Percentiles rank a stretch among this genome's conserved stretches.
Conservation (phyloP, 2,797 vertebrate species). For the Spatula clypeata region DNA sequence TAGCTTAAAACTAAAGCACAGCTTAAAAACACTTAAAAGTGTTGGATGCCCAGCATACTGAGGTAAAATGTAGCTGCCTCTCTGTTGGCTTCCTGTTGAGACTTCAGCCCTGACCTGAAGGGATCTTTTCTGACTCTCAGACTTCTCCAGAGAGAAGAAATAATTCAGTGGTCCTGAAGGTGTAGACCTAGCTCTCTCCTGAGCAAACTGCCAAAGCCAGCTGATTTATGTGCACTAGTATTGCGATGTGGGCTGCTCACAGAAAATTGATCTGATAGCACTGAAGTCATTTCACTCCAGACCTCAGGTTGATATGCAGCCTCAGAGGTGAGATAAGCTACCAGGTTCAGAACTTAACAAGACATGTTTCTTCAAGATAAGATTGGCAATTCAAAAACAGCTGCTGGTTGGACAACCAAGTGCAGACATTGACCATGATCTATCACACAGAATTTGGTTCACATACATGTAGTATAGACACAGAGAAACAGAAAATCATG, state of each 20-base stretch:
- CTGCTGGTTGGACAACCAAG: neutral
- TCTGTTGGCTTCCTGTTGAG: conserved; percentile 23
- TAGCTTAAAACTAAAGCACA: neutral
- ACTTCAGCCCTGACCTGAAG: conserved; percentile 60
- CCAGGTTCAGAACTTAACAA: conserved; percentile 60
- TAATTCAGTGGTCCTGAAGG: conserved; percentile 64
- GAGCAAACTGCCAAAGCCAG: conserved; percentile 62
- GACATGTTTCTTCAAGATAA: conserved; percentile 75
- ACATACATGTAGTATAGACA: neutral
- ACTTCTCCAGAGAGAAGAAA: conserved; percentile 57
- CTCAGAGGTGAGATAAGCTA: conserved; percentile 77
- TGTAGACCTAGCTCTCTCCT: conserved; percentile 38
- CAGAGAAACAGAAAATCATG: neutral
- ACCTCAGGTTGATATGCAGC: conserved; percentile 68
- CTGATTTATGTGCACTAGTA: conserved; percentile 63
- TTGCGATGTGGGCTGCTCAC: conserved; percentile 56
- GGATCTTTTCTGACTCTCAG: conserved; percentile 32
- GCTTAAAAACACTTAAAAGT: neutral
- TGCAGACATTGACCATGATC: neutral
- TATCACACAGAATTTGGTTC: neutral
- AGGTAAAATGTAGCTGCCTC: conserved; percentile 44
- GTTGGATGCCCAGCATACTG: neutral
- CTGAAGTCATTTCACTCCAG: conserved; percentile 68
- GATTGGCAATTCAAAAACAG: conserved; percentile 59
- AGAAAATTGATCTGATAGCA: conserved; percentile 72